These are phyloP conservation scores for Falco biarmicus DNA, from an alignment of 2,797 vertebrate species.

Conservation along the genomic window DNA sequence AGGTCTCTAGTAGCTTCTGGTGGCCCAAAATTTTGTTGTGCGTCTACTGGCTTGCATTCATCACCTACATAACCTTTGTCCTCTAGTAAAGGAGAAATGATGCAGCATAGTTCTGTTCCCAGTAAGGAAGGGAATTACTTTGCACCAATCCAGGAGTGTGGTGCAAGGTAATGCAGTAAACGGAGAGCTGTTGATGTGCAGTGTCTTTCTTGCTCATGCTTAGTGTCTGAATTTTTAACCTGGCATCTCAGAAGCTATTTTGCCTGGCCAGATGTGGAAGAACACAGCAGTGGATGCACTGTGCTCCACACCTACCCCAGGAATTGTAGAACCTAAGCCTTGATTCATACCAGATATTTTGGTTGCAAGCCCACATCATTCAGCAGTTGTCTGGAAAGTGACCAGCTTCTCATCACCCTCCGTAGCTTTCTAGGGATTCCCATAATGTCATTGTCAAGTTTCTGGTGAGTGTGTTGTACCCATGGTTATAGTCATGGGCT, in stretches of 20 bases:
- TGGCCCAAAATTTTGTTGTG: background rate
- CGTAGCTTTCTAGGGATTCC: background rate
- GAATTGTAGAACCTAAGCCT: background rate
- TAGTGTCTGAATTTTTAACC: background rate
- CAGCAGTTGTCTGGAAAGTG: background rate
- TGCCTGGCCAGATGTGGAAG: too few relatives aligned
- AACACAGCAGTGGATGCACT: background rate
- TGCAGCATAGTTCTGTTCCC: rapidly evolving
- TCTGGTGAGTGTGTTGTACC: background rate
- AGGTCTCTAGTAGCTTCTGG: background rate
- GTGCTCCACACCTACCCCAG: background rate
- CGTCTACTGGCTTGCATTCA: background rate
- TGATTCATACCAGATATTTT: background rate
- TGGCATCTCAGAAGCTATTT: background rate
- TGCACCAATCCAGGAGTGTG: background rate
- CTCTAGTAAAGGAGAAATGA: background rate
- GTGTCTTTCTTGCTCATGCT: background rate
- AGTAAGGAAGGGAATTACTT: background rate
- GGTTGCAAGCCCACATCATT: background rate
- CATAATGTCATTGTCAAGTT: background rate
- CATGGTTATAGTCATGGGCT: background rate
- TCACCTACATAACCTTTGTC: background rate
- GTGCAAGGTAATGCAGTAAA: background rate
- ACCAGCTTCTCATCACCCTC: background rate
- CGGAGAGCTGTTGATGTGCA: background rate